Base-by-base conservation (phyloP, 1,140 invertebrate species). In the Rhopalosiphum padi region DNA sequence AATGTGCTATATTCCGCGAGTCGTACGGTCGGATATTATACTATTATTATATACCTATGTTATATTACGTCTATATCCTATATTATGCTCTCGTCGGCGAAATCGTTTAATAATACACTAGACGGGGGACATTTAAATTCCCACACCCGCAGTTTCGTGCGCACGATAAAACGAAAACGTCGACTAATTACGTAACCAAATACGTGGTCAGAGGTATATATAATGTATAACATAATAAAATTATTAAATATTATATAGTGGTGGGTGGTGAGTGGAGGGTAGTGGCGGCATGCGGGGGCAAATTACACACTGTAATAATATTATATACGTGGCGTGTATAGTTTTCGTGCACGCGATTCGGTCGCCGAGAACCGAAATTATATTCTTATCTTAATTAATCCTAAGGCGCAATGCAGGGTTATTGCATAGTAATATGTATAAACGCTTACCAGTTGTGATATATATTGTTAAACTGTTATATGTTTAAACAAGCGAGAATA, bases 301-400 rank as follows among this genome's bases (percentile, higher is more conserved):
- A 77, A 77, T 18, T 77, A n/a, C n/a, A 18, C 60, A 5, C 60
- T 18, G 30, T 30, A 68, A n/a, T n/a, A 68, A 68, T 68, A n/a
- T 15, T 77, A n/a, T 77, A 77, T 18, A 18, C 60, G 60, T 77
- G n/a, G n/a, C n/a, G 30, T 77, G 18, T 68, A n/a, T 46, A 43
- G 86, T 89, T 51, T 22, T 41, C 87, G 30, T 22, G 86, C 46
- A 51, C 86, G 86, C 86, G 21, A 88, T 88, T 88, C 37, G 87
- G 22, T 37, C 48, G 87, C 51, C 51, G 87, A 55, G 37, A 25
- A 89, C 48, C 9, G 15, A 55, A 55, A 88, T 22, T 35, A 51
- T 51, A 51, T 51, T 88, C 46, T 89, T 89, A 89, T 89, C 87
- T 89, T 89, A 89, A 89, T 89, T 89, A 25, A 55, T 53, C 46